Evolutionary conservation across 2,888 invertebrate genomes (phyloP), one percentile per base, ranked within the genome.

Genomic region (Drosophila putrida): DNA sequence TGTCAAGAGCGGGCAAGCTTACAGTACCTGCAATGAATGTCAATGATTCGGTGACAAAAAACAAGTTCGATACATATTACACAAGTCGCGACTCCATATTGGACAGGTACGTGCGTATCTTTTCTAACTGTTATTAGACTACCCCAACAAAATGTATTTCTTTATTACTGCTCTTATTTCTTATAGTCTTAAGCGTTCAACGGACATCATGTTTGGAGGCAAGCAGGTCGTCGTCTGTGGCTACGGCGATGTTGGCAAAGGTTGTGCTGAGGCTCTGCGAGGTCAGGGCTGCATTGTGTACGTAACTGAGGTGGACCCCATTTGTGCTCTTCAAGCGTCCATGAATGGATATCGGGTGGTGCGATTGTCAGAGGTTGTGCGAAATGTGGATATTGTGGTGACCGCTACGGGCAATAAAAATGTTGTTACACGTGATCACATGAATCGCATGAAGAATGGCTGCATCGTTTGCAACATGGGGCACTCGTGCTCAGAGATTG

Each of bases 371-470:
- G 98, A 98, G 94, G 97, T 98, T 15, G 95, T 96, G 73, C 95
- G 97, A 44, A 96, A 95, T 91, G 97, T 98, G 55, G 98, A 99
- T 93, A 97, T 99, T 89, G 96, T 98, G 41, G 96, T 98, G 79
- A 98, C 98, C 4, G 98, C 98, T 46, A 98, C 98, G 0, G 98
- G 98, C 5, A 98, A 98, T 92, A 98, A 98, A 93, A 97, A 98
- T 90, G 98, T 99, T 2, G 97, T 99, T 6, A 97, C 96, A 0
- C 94, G 98, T 4, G 97, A 98, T 73, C 97, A 98, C 90, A 97
- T 98, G 97, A 98, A 98, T 92, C 95, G 97, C 77, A 97, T 98
- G 97, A 98, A 98, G 93, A 97, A 96, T 91, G 98, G 98, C 11
- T 97, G 97, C 91, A 96, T 98, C 57, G 96, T 98, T 2, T 98